Evolutionary conservation across 2,888 invertebrate genomes (phyloP).

Genomic region (Ptilodon capucinus): DNA sequence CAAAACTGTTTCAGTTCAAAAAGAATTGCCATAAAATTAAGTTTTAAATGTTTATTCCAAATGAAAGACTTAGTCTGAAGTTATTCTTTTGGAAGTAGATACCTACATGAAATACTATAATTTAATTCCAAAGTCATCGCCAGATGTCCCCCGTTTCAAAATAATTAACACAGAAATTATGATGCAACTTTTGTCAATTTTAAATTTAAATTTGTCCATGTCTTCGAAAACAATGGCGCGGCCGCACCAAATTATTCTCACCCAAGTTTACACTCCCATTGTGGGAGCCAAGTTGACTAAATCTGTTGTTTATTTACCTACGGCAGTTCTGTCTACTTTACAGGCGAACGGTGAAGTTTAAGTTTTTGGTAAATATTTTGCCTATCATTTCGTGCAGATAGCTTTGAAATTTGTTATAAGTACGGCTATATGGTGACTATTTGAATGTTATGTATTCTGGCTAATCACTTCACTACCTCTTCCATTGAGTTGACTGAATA

Average conservation of each 20-base stretch:
- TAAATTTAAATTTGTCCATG: conserved; percentile 69
- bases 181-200: conserved; percentile 65
- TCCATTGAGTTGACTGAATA: too few relatives aligned
- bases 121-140: conserved; percentile 22
- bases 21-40: too few relatives aligned
- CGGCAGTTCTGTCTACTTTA: conserved; percentile 30
- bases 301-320: conserved; percentile 38
- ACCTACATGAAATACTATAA: not conserved
- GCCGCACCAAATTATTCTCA: conserved; percentile 29
- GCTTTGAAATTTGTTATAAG: not conserved
- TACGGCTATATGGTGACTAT: not conserved
- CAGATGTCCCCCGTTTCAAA: conserved; percentile 61
- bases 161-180: conserved; percentile 66
- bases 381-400: not conserved
- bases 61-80: too few relatives aligned
- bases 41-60: too few relatives aligned
- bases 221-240: conserved; percentile 47
- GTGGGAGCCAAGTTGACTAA: conserved; percentile 26
- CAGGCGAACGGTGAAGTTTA: conserved; percentile 19
- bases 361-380: conserved; percentile 17
- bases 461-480: too few relatives aligned
- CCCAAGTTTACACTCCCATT: conserved; percentile 22
- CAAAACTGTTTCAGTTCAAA: too few relatives aligned
- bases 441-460: too few relatives aligned
- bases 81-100: too few relatives aligned